Base-by-base conservation (phyloP, 2,797 vertebrate genomes). In the Acipenser oxyrinchus region DNA sequence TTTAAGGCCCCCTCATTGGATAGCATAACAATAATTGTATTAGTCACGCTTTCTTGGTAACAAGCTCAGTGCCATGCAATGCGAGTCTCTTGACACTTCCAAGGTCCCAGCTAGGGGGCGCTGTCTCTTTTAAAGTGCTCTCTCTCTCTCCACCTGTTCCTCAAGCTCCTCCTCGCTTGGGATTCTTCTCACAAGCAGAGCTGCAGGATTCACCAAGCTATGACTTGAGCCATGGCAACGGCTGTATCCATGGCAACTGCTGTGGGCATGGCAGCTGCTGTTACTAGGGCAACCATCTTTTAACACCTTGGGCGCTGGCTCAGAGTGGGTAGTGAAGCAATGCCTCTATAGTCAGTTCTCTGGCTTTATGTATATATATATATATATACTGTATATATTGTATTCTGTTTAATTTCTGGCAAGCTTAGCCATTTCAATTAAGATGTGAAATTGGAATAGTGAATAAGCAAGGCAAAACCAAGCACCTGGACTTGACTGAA, bases 201-300 rank as follows among this genome's bases (percentile, higher is more conserved):
- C 60, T 62, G 13, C 48, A 9, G 60, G 48, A 37, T 62, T 1
- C 18, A 8, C 48, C 60, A 8, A 9, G 10, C 60, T 37, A n/a
- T 55, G 52, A 55, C 52, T 10, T 10, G 60, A 18, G 60, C 18
- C 60, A 62, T 18, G 18, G 13, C 63, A 60, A 63, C 64, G 65
- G 68, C 65, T 66, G 66, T 67, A 72, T 63, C 71, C 68, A 73
- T 70, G 72, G 66, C 65, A 77, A 75, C 69, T 52, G 62, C 67
- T 62, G 58, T 11, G 49, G 18, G 62, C n/a, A 18, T 37, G 63
- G 65, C 70, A 63, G 60, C 71, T 57, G 57, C 50, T 23, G 72
- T 72, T 18, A 64, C 64, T 64, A 68, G 68, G 67, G 74, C 53
- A 72, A 74, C 70, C 48, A 2, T 2, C 6, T 18, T 18, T 62